Percentiles rank a stretch among this genome's conserved stretches.
phyloP scores from a whole-genome alignment of 2,113 vertebrate genomes.

The Marmota flaviventris region DNA sequence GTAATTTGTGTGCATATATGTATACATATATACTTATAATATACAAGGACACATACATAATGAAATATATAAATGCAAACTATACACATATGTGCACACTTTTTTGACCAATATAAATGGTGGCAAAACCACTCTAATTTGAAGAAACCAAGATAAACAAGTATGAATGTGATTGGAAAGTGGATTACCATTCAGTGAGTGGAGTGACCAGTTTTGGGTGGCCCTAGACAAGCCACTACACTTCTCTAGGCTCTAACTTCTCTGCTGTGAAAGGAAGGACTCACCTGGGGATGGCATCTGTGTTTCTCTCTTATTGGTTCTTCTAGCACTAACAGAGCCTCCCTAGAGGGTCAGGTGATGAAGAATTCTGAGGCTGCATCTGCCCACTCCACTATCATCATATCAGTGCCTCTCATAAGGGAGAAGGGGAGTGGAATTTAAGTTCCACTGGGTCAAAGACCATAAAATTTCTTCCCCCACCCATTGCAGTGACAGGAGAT shows the following conservation, averaged over 20 bases:
- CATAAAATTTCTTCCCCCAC: neutral
- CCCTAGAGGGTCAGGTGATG: neutral
- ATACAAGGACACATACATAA: neutral
- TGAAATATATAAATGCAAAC: neutral
- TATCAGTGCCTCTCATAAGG: neutral
- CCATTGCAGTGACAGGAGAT: neutral
- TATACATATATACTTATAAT: too few species aligned
- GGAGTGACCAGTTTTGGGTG: neutral
- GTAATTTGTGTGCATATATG: neutral
- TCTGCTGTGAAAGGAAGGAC: neutral
- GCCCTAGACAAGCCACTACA: neutral
- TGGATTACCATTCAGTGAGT: neutral
- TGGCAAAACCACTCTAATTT: conserved; percentile 32
- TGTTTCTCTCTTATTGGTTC: neutral
- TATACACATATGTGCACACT: neutral
- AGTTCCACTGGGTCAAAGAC: neutral
- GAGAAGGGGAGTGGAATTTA: neutral
- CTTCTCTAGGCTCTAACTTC: neutral
- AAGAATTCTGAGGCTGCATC: neutral
- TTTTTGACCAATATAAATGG: neutral
- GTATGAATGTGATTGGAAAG: neutral
- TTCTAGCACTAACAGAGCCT: neutral
- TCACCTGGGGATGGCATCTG: neutral
- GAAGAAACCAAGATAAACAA: conserved; percentile 46
- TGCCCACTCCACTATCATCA: neutral